Evolutionary conservation across 2,797 vertebrate genomes (phyloP).

Genomic region (Benthosema pterotum): DNA sequence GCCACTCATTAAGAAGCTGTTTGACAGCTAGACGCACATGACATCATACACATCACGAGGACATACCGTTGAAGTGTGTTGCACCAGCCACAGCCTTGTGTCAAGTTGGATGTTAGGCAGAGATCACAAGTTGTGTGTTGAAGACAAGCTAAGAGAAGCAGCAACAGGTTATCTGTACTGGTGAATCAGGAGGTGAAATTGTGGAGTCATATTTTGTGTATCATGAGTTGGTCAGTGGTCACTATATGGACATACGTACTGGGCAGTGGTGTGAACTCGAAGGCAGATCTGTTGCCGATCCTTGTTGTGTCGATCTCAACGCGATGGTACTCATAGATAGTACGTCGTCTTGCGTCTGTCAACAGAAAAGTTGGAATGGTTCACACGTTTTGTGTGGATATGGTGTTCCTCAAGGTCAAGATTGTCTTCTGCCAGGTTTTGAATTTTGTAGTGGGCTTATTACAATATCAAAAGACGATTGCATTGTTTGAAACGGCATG

Average conservation of each 20-base stretch:
- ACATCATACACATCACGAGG: background rate
- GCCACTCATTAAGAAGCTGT: background rate
- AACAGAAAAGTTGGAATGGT: conserved; percentile 20
- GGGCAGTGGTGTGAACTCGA: conserved; percentile 91
- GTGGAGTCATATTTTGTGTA: background rate
- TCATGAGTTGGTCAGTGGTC: background rate
- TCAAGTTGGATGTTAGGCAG: conserved; percentile 85
- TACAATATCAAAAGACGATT: background rate
- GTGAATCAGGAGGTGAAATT: background rate
- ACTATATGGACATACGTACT: conserved; percentile 79
- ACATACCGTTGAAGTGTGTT: conserved; percentile 91
- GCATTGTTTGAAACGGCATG: no score
- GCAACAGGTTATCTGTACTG: conserved; percentile 10
- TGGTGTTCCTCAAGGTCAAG: background rate
- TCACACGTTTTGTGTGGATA: background rate
- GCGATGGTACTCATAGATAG: conserved; percentile 94
- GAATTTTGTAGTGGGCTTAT: background rate
- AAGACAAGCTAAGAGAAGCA: conserved; percentile 84
- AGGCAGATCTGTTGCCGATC: conserved; percentile 82
- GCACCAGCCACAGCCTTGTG: conserved; percentile 92
- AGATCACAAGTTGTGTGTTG: conserved; percentile 87
- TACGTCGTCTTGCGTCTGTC: conserved; percentile 82
- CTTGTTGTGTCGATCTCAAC: conserved; percentile 88
- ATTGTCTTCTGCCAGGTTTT: background rate
- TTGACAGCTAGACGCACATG: background rate